Base-by-base conservation (phyloP, 2,113 vertebrate species). In the Choloepus hoffmanni region DNA sequence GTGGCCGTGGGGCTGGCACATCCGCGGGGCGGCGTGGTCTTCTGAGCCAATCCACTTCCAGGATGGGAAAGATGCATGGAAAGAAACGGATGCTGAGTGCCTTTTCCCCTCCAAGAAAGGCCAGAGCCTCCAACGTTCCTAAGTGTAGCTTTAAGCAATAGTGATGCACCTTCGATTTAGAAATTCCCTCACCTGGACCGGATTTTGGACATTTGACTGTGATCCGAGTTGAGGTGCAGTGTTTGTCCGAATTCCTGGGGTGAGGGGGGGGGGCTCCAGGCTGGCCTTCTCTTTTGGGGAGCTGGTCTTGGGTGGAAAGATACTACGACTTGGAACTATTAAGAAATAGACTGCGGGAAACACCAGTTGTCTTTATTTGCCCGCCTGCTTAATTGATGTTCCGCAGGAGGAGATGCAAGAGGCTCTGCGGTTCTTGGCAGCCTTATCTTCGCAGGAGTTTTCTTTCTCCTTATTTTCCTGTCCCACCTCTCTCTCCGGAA, bases 371-470 rank as follows among this genome's bases (percentile, higher is more conserved):
- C 77, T 78, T 45, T 4, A 0, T 13, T 23, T 28, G 76, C 26
- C 58, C 8, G 72, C 0, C 0, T 3, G 21, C 1, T 2, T 30
- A 81, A 30, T 12, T 21, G 14, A 5, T 0, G 3, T 1, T 10
- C 0, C 3, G 43, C 16, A 2, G 26, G 85, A 11, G 55, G 10
- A 5, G 40, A 28, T 19, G 23, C 14, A 24, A 18, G 48, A 2
- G 16, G 0, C 2, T 7, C 53, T 4, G 1, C 15, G 1, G 36
- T 1, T 45, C 16, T 79, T 14, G 18, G 45, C 1, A 0, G 23
- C 2, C 28, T 33, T 12, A 7, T 28, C 43, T 33, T 11, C 16
- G n/a, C 16, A 0, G 7, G 14, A 43, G 8, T 24, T 78, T 62
- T 28, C 60, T 74, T 36, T 45, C 81, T 33, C 65, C 63, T 65